Conservation (phyloP, 1,140 invertebrate species). For the Carposina sasakii region DNA sequence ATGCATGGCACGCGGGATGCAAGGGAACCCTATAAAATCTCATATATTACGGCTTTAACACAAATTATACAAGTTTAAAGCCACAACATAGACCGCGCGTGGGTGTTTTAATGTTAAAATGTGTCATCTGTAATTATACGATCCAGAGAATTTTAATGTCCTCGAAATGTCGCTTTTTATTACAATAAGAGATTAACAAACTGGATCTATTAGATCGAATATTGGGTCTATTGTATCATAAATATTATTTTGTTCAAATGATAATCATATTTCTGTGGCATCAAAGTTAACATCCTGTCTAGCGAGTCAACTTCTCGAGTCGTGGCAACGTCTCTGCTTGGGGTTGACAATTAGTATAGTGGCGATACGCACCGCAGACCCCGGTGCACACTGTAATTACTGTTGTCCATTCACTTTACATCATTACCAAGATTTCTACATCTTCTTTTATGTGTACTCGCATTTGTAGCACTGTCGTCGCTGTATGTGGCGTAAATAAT, state of each 20-base stretch:
- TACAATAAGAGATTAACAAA: slow-evolving; percentile 59
- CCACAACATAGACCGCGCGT: slow-evolving; percentile 62
- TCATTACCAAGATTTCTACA: slow-evolving; percentile 52
- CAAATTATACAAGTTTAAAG: slow-evolving; percentile 70
- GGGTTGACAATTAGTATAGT: slow-evolving; percentile 45
- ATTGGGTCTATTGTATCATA: slow-evolving; percentile 48
- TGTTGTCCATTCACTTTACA: slow-evolving; percentile 62
- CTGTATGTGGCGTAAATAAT: slow-evolving; percentile 64
- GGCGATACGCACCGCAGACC: slow-evolving; percentile 53
- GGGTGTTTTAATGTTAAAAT: slow-evolving; percentile 68
- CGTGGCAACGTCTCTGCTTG: too few species aligned
- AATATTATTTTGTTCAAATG: slow-evolving; percentile 48
- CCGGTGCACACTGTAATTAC: slow-evolving; percentile 50
- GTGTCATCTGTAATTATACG: slow-evolving; percentile 70
- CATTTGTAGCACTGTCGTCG: slow-evolving; percentile 40
- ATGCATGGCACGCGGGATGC: slow-evolving; percentile 49
- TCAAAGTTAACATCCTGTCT: too few species aligned
- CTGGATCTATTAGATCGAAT: slow-evolving; percentile 47
- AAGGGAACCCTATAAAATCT: slow-evolving; percentile 55
- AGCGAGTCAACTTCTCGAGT: too few species aligned
- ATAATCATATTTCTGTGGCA: too few species aligned
- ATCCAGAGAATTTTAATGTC: slow-evolving; percentile 64
- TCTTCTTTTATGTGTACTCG: slow-evolving; percentile 46
- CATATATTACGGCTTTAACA: slow-evolving; percentile 72
- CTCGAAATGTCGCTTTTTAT: slow-evolving; percentile 64